Percentiles rank a stretch among this genome's conserved stretches.
These are phyloP conservation scores for Drosophila anomalata DNA, from an alignment of 2,888 invertebrate genomes.

Conservation along the genomic window DNA sequence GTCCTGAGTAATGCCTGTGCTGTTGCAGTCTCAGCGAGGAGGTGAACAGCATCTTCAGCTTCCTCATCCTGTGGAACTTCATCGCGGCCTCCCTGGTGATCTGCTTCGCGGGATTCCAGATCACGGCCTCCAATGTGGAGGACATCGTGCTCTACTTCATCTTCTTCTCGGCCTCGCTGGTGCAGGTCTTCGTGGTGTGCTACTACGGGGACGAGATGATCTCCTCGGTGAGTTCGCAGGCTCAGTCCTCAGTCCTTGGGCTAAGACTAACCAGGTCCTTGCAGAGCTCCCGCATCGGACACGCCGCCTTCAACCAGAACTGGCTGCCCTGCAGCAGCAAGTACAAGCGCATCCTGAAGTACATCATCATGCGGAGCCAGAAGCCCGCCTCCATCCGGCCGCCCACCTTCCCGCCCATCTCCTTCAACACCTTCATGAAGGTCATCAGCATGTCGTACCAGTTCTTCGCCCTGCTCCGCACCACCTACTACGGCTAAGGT, in stretches of 20 bases:
- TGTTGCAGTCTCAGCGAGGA: slow-evolving; percentile 64
- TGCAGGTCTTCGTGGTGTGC: slow-evolving; percentile 80
- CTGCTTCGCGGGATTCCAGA: slow-evolving; percentile 81
- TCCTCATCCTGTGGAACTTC: slow-evolving; percentile 80
- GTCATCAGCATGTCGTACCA: slow-evolving; percentile 81
- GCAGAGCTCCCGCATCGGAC: slow-evolving; percentile 71
- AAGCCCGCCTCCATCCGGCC: slow-evolving; percentile 74
- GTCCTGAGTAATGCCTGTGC: not conserved
- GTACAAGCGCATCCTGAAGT: slow-evolving; percentile 69
- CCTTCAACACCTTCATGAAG: slow-evolving; percentile 79
- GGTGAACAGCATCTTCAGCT: slow-evolving; percentile 73
- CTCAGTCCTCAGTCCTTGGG: no score
- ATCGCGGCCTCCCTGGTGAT: slow-evolving; percentile 80
- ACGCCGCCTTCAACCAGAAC: slow-evolving; percentile 75
- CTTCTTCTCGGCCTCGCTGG: slow-evolving; percentile 75
- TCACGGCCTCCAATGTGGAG: slow-evolving; percentile 72
- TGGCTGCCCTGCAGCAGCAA: slow-evolving; percentile 67
- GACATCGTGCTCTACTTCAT: slow-evolving; percentile 76
- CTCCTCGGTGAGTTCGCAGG: slow-evolving; percentile 63
- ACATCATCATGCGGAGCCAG: slow-evolving; percentile 77
- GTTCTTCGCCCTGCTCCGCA: slow-evolving; percentile 74
- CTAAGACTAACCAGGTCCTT: not conserved
- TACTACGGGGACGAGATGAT: slow-evolving; percentile 80
- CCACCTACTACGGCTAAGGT: slow-evolving; percentile 67
- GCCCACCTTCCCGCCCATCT: slow-evolving; percentile 80